Base-by-base conservation (phyloP, 1,140 invertebrate genomes). In the Chlorops oryzae region DNA sequence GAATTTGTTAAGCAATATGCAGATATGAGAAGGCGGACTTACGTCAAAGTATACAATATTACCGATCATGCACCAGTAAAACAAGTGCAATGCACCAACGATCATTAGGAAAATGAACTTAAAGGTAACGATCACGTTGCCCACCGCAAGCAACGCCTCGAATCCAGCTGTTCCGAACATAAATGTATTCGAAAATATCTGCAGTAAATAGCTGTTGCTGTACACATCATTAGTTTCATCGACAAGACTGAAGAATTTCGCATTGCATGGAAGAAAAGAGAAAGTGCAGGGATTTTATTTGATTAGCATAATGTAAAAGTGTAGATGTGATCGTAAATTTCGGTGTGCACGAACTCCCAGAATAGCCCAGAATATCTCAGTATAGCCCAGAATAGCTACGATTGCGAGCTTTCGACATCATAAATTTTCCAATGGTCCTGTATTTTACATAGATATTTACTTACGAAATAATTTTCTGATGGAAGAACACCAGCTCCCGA, bases 81-180 rank as follows among this genome's bases (percentile, higher is more conserved):
- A 66, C 3, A 66, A 13, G 15, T 66, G 64, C 5, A 56, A 18
- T 9, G 66, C 63, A 0, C 52, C 52, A n/a, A 53, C 21, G 6
- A 66, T 9, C 52, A 57, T 53, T 24, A 61, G 57, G 6, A 63
- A 44, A 18, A 60, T 41, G 42, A 66, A 66, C 28, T 64, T 66
- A 18, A 54, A 24, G 0, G 61, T 56, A 24, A 59, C 51, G 38
- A 59, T 60, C n/a, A 54, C 58, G 54, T 67, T 54, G 1, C 51
- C 51, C 0, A 52, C n/a, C 3, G 58, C 58, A 6, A 62, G 47
- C 34, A 66, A 51, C 2, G 61, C 56, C 42, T 67, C 61, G 32
- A 67, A 67, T 6, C 59, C 56, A 21, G 64, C 50, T 32, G 66
- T 53, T 10, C 64, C 66, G 2, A 67, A 55, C 40, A 67, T 12